phyloP scores from a whole-genome alignment of 1,140 invertebrate species.

The Ostrea denselamellosa region DNA sequence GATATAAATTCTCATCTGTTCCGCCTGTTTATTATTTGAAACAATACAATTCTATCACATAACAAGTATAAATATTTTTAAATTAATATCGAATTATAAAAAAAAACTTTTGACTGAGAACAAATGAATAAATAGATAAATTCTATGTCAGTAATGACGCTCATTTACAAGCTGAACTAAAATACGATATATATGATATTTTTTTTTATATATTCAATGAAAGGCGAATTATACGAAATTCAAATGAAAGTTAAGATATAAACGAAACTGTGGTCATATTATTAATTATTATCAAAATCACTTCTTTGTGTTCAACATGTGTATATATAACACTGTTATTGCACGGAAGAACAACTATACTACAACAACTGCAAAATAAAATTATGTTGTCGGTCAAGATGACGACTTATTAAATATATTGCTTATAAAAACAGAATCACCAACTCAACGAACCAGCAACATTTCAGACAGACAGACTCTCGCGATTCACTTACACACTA shows the following conservation, averaged over 20 bases:
- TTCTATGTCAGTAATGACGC: neutral
- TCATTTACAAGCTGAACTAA: neutral
- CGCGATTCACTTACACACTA: neutral
- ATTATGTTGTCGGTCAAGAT: neutral
- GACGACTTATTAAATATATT: neutral
- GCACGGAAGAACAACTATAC: neutral
- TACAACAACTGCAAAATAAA: constrained; percentile 4
- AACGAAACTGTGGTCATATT: neutral
- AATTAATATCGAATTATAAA: neutral
- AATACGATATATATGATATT: neutral
- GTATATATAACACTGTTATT: neutral
- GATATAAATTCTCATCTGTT: neutral
- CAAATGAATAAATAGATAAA: neutral
- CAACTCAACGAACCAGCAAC: neutral
- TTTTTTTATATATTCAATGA: too few species aligned
- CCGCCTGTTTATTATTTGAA: neutral
- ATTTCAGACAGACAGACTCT: neutral
- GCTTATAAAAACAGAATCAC: neutral
- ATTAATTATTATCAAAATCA: neutral
- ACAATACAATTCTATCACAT: neutral
- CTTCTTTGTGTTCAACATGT: neutral
- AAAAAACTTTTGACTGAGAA: neutral
- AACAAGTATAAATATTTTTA: neutral
- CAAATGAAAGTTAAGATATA: neutral
- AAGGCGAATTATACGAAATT: neutral